Evolutionary conservation across 2,113 vertebrate species (phyloP).

Genomic region (Chrysemys picta): DNA sequence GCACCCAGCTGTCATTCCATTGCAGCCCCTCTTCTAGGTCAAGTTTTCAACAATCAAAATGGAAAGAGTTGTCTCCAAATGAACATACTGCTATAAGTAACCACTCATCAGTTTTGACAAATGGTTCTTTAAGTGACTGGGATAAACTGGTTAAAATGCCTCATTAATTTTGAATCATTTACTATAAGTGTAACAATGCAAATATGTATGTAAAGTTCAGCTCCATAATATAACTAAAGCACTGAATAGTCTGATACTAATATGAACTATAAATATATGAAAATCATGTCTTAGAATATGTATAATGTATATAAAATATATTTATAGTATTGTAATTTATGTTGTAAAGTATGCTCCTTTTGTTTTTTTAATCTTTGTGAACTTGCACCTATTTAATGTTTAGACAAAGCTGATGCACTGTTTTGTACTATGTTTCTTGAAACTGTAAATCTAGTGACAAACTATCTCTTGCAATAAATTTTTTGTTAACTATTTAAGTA

Average conservation of each 20-base stretch:
- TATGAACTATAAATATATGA: slow-evolving; percentile 64
- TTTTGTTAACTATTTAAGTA: slow-evolving; percentile 83
- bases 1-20: slow-evolving; percentile 81
- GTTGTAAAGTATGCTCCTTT: slow-evolving; percentile 82
- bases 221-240: slow-evolving; percentile 73
- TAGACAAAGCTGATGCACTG: slow-evolving; percentile 83
- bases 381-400: slow-evolving; percentile 85
- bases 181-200: slow-evolving; percentile 73
- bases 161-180: slow-evolving; percentile 46
- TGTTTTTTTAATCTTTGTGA: slow-evolving; percentile 80
- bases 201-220: slow-evolving; percentile 59
- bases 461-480: slow-evolving; percentile 85
- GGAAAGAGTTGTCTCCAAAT: not conserved
- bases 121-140: not conserved
- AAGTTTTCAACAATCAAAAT: not conserved
- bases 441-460: slow-evolving; percentile 83
- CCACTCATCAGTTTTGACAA: not conserved
- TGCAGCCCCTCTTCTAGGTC: slow-evolving; percentile 86
- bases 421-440: slow-evolving; percentile 84
- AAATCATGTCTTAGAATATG: slow-evolving; percentile 79
- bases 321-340: slow-evolving; percentile 83
- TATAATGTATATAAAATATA: slow-evolving; percentile 85
- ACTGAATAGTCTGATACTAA: slow-evolving; percentile 75
- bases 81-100: not conserved
- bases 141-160: slow-evolving; percentile 10